Conservation (phyloP, 2,113 vertebrate species). For the Trichechus manatus region DNA sequence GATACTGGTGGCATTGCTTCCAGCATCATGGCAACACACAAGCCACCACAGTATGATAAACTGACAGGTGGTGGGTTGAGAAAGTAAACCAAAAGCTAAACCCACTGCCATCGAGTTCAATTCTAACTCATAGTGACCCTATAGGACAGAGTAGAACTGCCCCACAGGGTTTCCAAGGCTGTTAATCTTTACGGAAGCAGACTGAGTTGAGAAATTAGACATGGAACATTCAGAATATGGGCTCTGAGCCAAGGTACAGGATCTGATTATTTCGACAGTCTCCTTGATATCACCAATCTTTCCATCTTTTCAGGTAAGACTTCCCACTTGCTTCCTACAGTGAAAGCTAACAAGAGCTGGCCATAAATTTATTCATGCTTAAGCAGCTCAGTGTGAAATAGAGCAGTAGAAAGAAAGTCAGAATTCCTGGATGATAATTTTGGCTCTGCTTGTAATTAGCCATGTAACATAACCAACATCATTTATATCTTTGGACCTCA, state of each 20-base stretch:
- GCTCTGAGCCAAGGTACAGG: not conserved
- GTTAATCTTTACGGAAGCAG: not conserved
- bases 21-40: not conserved
- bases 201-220: not conserved
- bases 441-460: not conserved
- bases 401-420: not conserved
- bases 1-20: not conserved
- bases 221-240: not conserved
- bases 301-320: not conserved
- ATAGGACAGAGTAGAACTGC: not conserved
- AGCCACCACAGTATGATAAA: not conserved
- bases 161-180: not conserved
- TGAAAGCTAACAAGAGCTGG: not conserved
- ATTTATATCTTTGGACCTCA: not conserved
- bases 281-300: not conserved
- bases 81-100: not conserved
- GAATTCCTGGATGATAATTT: not conserved
- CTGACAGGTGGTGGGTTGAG: not conserved
- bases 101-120: not conserved
- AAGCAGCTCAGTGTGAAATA: not conserved
- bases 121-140: not conserved
- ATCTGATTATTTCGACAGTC: not conserved
- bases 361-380: not conserved
- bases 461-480: not conserved
- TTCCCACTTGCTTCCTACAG: not conserved